Evolutionary conservation across 2,888 invertebrate species (phyloP).

Genomic region (Stegana nigrithorax): DNA sequence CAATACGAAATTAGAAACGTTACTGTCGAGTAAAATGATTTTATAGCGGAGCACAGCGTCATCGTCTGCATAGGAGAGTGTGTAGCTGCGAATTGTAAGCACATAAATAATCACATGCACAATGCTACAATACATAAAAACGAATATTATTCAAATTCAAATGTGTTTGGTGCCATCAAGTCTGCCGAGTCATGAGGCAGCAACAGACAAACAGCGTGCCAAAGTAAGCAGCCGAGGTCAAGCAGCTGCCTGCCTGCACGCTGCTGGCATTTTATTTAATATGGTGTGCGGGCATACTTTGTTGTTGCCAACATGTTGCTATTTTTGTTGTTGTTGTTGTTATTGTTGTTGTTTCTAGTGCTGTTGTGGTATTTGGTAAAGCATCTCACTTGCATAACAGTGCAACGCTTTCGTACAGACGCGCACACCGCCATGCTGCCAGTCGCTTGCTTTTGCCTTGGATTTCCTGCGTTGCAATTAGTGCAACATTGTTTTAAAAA

Average conservation of each 20-base stretch:
- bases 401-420: no score
- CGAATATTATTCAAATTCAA: constrained; percentile 25
- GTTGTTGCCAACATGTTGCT: background rate
- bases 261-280: no score
- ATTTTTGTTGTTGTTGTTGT: background rate
- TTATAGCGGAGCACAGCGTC: no score
- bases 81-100: no score
- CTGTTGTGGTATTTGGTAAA: constrained; percentile 14
- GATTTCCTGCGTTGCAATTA: constrained; percentile 61
- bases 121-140: no score
- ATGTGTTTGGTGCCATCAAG: constrained; percentile 51
- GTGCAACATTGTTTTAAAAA: constrained; percentile 63
- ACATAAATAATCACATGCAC: no score
- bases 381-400: background rate
- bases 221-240: constrained; percentile 43
- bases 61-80: no score
- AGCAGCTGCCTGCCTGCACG: no score
- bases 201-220: constrained; percentile 39
- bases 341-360: background rate
- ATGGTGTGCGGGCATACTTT: no score
- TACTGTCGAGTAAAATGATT: no score
- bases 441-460: constrained; percentile 26
- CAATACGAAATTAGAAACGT: no score
- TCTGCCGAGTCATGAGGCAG: constrained; percentile 39
- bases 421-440: no score